Base-by-base conservation (phyloP, 2,113 vertebrate species). In the Epinephelus cyanopodus region DNA sequence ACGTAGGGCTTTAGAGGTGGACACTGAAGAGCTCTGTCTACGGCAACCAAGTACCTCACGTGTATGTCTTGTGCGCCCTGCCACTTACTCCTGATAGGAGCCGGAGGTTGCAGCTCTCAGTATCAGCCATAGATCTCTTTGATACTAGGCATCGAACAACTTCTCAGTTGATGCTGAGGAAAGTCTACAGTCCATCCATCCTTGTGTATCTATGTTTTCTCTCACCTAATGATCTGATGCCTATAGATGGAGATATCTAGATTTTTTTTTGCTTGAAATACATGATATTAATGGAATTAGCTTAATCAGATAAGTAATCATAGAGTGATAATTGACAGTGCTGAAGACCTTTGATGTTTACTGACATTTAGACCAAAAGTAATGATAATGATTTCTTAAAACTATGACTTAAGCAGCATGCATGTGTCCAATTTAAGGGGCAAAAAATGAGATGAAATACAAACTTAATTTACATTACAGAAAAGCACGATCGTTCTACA, bases 31-130 rank as follows among this genome's bases (percentile, higher is more conserved):
- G 21, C 21, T 45, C 29, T 47, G 17, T 68, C 48, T 12, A 17
- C 33, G 5, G 45, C 18, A 57, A 52, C 27, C 62, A 63, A n/a
- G 56, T 18, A 48, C 60, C 47, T 56, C 73, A 61, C 42, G 61
- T 56, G 63, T 45, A n/a, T 25, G 52, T 75, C 50, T 27, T 54
- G 42, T 48, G 47, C 74, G 72, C 56, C 61, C 54, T 54, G 71
- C 61, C 81, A 56, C 45, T 52, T 21, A 61, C 71, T 72, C 33
- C 57, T 73, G 70, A 84, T 11, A 21, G 27, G 29, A 79, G 65
- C 64, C 57, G 42, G 71, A 75, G 76, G 79, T 81, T 73, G 69
- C 27, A 56, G 65, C 61, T 57, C 68, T 63, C 7, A 57, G 27
- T 64, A 42, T 19, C 54, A 81, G 66, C 12, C 6, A 23, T 23